Percentiles rank a stretch among this genome's conserved stretches.
These are phyloP conservation scores for Uloborus diversus DNA, from an alignment of 1,140 invertebrate species.

Conservation along the genomic window DNA sequence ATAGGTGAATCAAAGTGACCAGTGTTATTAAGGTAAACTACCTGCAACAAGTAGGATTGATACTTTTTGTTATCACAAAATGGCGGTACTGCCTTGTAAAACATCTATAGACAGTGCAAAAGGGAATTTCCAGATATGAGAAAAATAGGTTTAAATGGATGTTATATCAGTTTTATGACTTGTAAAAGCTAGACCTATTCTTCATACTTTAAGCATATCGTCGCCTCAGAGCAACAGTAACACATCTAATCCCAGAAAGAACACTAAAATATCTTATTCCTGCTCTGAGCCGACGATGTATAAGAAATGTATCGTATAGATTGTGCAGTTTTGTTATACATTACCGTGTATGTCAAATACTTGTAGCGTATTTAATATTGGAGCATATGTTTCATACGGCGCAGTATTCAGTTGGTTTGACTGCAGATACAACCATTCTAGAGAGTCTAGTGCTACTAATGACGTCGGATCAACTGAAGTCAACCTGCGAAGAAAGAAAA, in stretches of 20 bases:
- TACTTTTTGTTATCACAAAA: no score
- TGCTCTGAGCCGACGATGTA: no score
- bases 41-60: no score
- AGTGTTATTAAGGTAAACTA: no score
- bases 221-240: not conserved
- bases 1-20: no score
- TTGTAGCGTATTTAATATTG: constrained; percentile 82
- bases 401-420: constrained; percentile 86
- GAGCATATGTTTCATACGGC: constrained; percentile 85
- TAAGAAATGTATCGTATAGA: no score
- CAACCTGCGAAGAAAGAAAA: constrained; percentile 70
- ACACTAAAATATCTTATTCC: not conserved
- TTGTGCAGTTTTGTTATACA: constrained; percentile 43
- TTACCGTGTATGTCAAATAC: constrained; percentile 88
- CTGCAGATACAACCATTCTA: constrained; percentile 85
- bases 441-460: constrained; percentile 86
- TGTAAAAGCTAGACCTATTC: not conserved
- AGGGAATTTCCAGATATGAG: not conserved
- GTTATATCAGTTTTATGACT: not conserved
- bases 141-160: not conserved
- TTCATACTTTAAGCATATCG: not conserved
- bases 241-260: not conserved
- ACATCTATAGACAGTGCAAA: not conserved
- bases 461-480: constrained; percentile 78
- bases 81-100: not conserved